Evolutionary conservation across 2,113 vertebrate genomes (phyloP), one percentile per base, ranked within the genome.

Genomic region (Hypomesus transpacificus): DNA sequence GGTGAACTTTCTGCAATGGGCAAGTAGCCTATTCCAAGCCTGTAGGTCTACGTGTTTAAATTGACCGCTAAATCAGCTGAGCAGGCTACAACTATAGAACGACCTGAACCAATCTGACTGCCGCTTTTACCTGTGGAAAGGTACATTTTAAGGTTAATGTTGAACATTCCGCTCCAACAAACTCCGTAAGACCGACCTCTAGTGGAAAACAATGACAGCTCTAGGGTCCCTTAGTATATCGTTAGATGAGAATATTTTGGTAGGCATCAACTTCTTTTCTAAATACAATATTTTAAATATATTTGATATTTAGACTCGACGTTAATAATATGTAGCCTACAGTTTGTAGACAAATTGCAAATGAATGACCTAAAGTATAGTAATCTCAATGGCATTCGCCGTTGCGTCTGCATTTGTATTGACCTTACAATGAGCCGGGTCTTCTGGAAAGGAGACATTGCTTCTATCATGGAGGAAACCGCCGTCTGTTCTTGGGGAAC

Each of bases 401-500:
- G 8, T 5, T 20, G 39, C 20, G 63, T 65, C 14, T n/a, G 31
- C 17, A 28, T 39, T n/a, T n/a, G n/a, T 39, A 28, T 39, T n/a
- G 24, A 17, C 8, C 24, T 34, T 31, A 64, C 18, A 39, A n/a
- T 39, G 17, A 51, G 39, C 18, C 14, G 7, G 64, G n/a, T 21
- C 59, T 62, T 22, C 70, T 1, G 22, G 18, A 76, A 65, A 78
- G 75, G 78, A 81, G 82, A 85, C 83, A 63, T 73, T 66, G 16
- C 1, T 63, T 66, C 58, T 60, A 39, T 66, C 20, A 60, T 66
- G 79, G 80, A 85, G 78, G 80, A 82, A 84, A 71, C 75, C 70
- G 16, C 65, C 7, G 74, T 84, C 84, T 75, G 79, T 71, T 84
- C 84, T 82, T 82, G 71, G 79, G 86, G 86, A 89, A 89, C 81